Base-by-base conservation (phyloP, 2,113 vertebrate species). In the Eleginops maclovinus region DNA sequence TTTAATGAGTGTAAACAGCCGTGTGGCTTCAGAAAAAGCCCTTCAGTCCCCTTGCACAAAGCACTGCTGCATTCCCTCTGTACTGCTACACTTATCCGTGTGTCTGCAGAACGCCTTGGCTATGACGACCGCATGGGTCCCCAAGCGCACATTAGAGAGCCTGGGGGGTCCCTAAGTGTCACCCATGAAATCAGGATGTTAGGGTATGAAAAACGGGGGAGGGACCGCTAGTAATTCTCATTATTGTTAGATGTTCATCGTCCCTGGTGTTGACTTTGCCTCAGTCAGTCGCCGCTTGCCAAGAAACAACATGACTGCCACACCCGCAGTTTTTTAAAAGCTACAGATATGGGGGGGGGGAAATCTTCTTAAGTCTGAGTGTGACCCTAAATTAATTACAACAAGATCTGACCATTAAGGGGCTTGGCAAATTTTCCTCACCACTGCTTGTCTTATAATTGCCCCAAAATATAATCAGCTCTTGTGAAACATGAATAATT, bases 111-210 rank as follows among this genome's bases (percentile, higher is more conserved):
- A 83, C 82, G 87, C 81, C 82, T 82, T 86, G 86, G 89, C 91
- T 87, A 85, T 83, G 88, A 85, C 84, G 78, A 81, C 75, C 82
- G 85, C 89, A 87, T 84, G 89, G 91, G 89, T 93, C 90, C 90
- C 89, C 89, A 79, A 81, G 87, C 90, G 84, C 91, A 88, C 92
- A 93, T 95, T 93, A 93, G 87, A 84, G 89, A 89, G 88, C 91
- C 92, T 91, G 88, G 91, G 94, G 94, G 92, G 93, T 92, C 93
- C 87, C 92, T 94, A 94, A 95, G 94, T 95, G 94, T 95, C 95
- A 95, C 94, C 95, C 95, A 95, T 95, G 94, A 95, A 95, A 95
- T 95, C 93, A 85, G 92, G 92, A 95, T 95, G 94, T 95, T 95
- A 95, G 93, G 94, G 95, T 95, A 91, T 94, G 93, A 95, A 95